Evolutionary conservation across 2,888 invertebrate species (phyloP), one percentile per base, ranked within the genome.

Genomic region (Oegoconia quadripuncta): DNA sequence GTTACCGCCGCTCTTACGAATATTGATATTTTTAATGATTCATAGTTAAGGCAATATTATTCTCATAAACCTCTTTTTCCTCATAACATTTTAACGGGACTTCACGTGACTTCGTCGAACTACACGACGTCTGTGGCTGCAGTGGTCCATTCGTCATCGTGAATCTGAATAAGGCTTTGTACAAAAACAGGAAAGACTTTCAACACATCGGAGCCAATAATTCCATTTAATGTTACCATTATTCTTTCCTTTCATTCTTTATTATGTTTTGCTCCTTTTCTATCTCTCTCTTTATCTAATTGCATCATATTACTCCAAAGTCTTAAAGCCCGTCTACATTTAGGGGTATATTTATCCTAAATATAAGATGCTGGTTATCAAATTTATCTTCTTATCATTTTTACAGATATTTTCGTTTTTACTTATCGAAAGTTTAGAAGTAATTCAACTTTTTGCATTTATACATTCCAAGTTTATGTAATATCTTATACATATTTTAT

Each of bases 341-440:
- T 22, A 9, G 7, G 22, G 22, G 5, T 22, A 9, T 9, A 4
- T 22, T 22, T 22, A 4, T 22, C 22, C 7, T 22, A 22, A 9
- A 22, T 2, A 2, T 22, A 2, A 22, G 22, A 22, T 22, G 7
- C n/a, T n/a, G n/a, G n/a, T n/a, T n/a, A n/a, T n/a, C n/a, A n/a
- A n/a, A n/a, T n/a, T n/a, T n/a, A n/a, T n/a, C n/a, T n/a, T n/a
- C n/a, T n/a, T n/a, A n/a, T n/a, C n/a, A n/a, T n/a, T n/a, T n/a
- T n/a, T n/a, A n/a, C n/a, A n/a, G n/a, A n/a, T n/a, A n/a, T n/a
- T n/a, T n/a, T n/a, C n/a, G n/a, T n/a, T n/a, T n/a, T n/a, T n/a
- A n/a, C n/a, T n/a, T n/a, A n/a, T n/a, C 50, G 46, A 52, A 50
- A 56, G 43, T 42, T 51, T 3, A 34, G 44, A 46, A 42, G 48